Base-by-base conservation (phyloP, 2,113 vertebrate species). In the Microcebus murinus region DNA sequence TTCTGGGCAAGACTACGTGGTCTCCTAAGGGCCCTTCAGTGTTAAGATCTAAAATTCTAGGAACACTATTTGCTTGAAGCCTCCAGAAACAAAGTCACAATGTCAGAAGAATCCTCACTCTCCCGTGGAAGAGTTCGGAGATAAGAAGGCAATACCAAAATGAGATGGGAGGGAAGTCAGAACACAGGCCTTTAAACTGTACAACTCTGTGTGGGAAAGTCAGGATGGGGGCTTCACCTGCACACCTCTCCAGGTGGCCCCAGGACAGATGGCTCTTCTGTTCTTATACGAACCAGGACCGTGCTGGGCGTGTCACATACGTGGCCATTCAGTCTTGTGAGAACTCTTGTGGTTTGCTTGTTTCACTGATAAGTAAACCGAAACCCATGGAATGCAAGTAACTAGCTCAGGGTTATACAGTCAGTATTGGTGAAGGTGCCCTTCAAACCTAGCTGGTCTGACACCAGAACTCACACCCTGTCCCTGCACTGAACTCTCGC, bases 171-270 rank as follows among this genome's bases (percentile, higher is more conserved):
- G 15, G 0, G 25, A 55, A 8, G 27, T 82, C 80, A 55, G 59
- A 86, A 81, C 15, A 34, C 17, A 68, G 34, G 5, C 31, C 63
- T 87, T 85, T 68, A 36, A 55, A 39, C 36, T 48, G 29, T 14
- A 21, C 21, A 3, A 5, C 17, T 4, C 70, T 59, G 0, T 4
- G 0, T 27, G 21, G 76, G 61, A 63, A 50, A 67, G 15, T 39
- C 11, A 29, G 15, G 4, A 25, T 14, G 11, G 7, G 7, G 21
- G 17, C 31, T 63, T 55, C 15, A 0, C 42, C 25, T 50, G 45
- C 15, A 31, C 2, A 1, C 10, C 6, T 83, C 10, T 57, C 42
- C 73, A 6, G 55, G 20, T 20, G 76, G 10, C 12, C 65, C 25
- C 2, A 34, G 63, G 39, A 70, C 50, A 34, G 55, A 9, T 13